A percentile compares a stretch with the other conserved stretches of the same genome.
Conservation (phyloP, 2,113 vertebrate species). For the Amia ocellicauda region DNA sequence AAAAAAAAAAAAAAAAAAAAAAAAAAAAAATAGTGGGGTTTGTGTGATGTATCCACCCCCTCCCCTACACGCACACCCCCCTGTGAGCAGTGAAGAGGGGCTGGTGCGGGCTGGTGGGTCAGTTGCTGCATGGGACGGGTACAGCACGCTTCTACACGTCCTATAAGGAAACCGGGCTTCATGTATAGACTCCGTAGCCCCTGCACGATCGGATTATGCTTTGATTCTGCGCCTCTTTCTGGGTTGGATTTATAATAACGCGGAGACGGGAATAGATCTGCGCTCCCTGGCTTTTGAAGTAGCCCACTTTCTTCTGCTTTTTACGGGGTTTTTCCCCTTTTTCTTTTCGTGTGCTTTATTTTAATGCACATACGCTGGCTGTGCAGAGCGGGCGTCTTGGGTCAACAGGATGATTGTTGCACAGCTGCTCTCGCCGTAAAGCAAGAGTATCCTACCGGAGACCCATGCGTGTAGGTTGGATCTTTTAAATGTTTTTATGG, state of each 20-base stretch:
- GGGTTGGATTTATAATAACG: conserved; percentile 11
- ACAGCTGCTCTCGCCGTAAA: too few relatives aligned
- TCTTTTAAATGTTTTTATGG: too few relatives aligned
- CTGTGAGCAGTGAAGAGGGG: conserved; percentile 48
- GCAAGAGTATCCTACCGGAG: too few relatives aligned
- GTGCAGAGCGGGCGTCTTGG: too few relatives aligned
- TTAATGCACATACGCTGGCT: too few relatives aligned
- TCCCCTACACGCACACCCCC: conserved; percentile 25
- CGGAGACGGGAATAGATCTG: neutral
- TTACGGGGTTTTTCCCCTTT: neutral
- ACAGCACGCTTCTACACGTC: conserved; percentile 14
- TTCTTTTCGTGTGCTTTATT: too few relatives aligned
- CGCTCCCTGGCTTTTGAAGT: neutral
- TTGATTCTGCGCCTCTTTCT: too few relatives aligned
- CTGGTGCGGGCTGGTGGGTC: conserved; percentile 46
- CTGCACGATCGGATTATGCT: too few relatives aligned
- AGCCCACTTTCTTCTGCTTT: neutral
- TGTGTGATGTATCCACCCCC: conserved; percentile 34
- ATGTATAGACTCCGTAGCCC: conserved; percentile 8
- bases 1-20: neutral
- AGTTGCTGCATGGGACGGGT: conserved; percentile 55
- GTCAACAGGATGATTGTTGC: too few relatives aligned
- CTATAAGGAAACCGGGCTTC: conserved; percentile 18
- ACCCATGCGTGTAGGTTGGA: too few relatives aligned
- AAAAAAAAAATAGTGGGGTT: conserved; percentile 1